These are phyloP conservation scores for Nomada ferruginata DNA, from an alignment of 2,888 invertebrate species.

Conservation along the genomic window DNA sequence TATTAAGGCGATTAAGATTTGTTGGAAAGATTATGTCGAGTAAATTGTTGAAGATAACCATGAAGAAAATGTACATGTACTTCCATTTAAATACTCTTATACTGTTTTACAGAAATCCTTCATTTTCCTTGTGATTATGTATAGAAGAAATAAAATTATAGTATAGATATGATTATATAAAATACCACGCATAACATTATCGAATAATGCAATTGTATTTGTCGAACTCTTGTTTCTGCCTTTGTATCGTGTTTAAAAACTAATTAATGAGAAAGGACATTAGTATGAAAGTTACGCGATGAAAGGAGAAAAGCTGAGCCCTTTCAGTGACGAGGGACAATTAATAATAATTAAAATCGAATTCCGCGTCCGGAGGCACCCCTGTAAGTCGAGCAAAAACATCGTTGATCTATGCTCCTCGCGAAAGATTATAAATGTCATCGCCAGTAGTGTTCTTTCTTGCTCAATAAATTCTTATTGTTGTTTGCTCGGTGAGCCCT, in stretches of 20 bases:
- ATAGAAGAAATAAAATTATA: too few species aligned
- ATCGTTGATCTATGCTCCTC: slow-evolving; percentile 80
- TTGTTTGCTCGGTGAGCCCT: slow-evolving; percentile 64
- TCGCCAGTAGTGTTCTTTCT: slow-evolving; percentile 55
- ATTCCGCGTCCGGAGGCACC: slow-evolving; percentile 73
- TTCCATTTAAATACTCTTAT: too few species aligned
- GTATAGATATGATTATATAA: too few species aligned
- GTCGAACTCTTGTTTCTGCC: neutral
- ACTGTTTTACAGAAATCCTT: too few species aligned
- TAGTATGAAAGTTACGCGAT: slow-evolving; percentile 1
- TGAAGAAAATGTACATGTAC: too few species aligned
- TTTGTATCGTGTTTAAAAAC: neutral
- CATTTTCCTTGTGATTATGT: too few species aligned
- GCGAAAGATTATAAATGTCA: slow-evolving; percentile 78
- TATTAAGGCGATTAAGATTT: too few species aligned
- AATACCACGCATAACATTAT: neutral
- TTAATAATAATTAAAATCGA: slow-evolving; percentile 80
- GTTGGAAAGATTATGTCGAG: too few species aligned
- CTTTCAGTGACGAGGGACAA: slow-evolving; percentile 60
- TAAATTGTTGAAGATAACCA: too few species aligned
- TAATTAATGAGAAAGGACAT: slow-evolving; percentile 24
- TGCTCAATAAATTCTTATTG: slow-evolving; percentile 67
- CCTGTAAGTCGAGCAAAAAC: slow-evolving; percentile 81
- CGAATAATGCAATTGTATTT: neutral
- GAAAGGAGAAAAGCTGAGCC: slow-evolving; percentile 8